Evolutionary conservation across 2,888 invertebrate genomes (phyloP).

Genomic region (Oxyteleia sp.): DNA sequence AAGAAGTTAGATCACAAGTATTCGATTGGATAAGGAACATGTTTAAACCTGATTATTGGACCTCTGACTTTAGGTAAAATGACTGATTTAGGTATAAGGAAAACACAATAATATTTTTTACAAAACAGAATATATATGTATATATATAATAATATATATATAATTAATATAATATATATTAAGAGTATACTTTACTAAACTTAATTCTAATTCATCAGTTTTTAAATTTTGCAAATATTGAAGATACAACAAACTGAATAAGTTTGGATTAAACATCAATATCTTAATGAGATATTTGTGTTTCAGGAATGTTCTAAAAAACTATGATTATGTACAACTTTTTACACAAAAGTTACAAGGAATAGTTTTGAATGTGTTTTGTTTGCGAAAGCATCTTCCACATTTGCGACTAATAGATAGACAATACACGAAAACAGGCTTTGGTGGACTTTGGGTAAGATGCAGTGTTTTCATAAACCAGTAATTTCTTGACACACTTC

Average conservation of each 20-base stretch:
- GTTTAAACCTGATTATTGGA: slow-evolving; percentile 95
- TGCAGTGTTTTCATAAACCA: slow-evolving; percentile 2
- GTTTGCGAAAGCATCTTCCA: slow-evolving; percentile 93
- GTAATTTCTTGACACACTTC: slow-evolving; percentile 9
- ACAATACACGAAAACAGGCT: slow-evolving; percentile 95
- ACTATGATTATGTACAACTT: slow-evolving; percentile 92
- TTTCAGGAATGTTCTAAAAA: slow-evolving; percentile 90
- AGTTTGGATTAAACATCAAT: too few relatives aligned
- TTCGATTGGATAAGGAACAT: slow-evolving; percentile 94
- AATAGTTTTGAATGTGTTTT: slow-evolving; percentile 93
- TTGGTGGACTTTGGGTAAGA: slow-evolving; percentile 97
- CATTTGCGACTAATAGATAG: slow-evolving; percentile 95
- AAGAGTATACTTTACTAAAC: too few relatives aligned
- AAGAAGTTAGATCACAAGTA: slow-evolving; percentile 96
- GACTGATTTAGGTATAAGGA: too few relatives aligned
- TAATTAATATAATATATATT: too few relatives aligned
- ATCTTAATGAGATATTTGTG: too few relatives aligned
- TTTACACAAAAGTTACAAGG: slow-evolving; percentile 95
- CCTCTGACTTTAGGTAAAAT: slow-evolving; percentile 89
- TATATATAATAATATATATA: too few relatives aligned
- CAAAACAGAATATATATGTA: too few relatives aligned
- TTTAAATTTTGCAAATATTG: too few relatives aligned
- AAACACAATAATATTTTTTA: slow-evolving; percentile 3
- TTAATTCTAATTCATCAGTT: too few relatives aligned
- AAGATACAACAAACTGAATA: too few relatives aligned